Evolutionary conservation across 2,113 vertebrate species (phyloP), one percentile per base, ranked within the genome.

Genomic region (Prinia subflava): DNA sequence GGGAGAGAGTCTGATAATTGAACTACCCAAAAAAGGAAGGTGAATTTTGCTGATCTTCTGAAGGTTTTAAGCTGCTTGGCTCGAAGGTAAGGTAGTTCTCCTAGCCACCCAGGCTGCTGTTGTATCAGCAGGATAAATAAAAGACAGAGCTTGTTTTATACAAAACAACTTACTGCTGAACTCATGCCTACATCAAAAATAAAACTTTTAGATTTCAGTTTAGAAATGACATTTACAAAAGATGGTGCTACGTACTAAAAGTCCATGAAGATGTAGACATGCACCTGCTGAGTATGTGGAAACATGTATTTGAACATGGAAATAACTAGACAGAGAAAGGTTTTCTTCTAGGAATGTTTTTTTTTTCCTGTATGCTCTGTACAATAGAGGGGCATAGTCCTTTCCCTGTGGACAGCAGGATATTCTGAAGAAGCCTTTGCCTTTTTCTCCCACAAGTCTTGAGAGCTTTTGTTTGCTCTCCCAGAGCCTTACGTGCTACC

Each of bases 11-110:
- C 23, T 70, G 50, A 31, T 31, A 55, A 44, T 2, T 27, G 16
- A 78, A 42, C 28, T 82, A 7, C 46, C 25, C 9, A 55, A 9
- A 83, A 92, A 69, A 16, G 5, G 23, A 65, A 22, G 11, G 35
- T 0, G 0, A 31, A 37, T 47, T 83, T 16, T 65, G 19, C 1
- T 12, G 10, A 9, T 70, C 50, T 74, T 74, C 53, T 74, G 42
- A 25, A 57, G 30, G 10, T 56, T 94, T 93, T 79, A 63, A 57
- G 24, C 14, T 39, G 55, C 6, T 30, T 33, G 65, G 11, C 31
- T 74, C 83, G 42, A 49, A 80, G 52, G 41, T 33, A 39, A 25
- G 17, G 28, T 83, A 68, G 35, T n/a, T 86, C 8, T 83, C 19
- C 28, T 90, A 4, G 14, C 7, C 3, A 53, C 11, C 7, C 52